Evolutionary conservation across 53 echinoderm and acorn worm species (phyloP).

Genomic region (Holothuria scabra): DNA sequence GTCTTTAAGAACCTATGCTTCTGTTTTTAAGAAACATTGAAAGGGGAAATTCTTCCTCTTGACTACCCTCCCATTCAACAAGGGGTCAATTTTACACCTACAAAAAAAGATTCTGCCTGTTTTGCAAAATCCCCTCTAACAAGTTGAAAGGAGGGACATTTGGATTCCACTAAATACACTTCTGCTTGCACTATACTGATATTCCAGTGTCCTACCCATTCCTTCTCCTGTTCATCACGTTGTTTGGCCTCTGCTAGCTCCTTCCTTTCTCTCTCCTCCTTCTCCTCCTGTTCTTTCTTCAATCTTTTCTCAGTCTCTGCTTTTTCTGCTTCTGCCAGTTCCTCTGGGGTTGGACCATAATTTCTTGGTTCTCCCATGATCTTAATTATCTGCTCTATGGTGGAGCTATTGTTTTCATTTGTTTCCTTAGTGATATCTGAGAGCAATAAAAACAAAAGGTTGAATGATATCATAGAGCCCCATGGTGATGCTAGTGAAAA

Average conservation of each 20-base stretch:
- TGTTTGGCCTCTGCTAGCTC: slow-evolving; percentile 86
- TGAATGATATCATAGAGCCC: background rate
- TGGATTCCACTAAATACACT: no score
- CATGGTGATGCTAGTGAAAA: background rate
- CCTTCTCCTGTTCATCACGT: slow-evolving; percentile 75
- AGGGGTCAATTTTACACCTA: no score
- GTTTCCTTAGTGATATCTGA: slow-evolving; percentile 95
- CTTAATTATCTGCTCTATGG: slow-evolving; percentile 87
- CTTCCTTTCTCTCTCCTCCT: slow-evolving; percentile 81
- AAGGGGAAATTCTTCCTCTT: no score
- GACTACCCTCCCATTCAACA: no score
- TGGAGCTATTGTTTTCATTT: slow-evolving; percentile 69
- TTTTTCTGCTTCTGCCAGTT: slow-evolving; percentile 88
- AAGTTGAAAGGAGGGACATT: no score
- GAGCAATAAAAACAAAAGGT: background rate
- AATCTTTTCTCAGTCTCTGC: slow-evolving; percentile 89
- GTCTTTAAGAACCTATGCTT: no score
- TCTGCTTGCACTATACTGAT: no score
- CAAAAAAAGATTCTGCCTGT: no score
- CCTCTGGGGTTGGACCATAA: slow-evolving; percentile 94
- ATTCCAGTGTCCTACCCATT: slow-evolving; percentile 80
- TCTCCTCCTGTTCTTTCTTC: slow-evolving; percentile 91
- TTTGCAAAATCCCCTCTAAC: no score
- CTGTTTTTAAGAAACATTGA: no score
- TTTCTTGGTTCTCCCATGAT: slow-evolving; percentile 98